Evolutionary conservation across 2,113 vertebrate genomes (phyloP), one percentile per base, ranked within the genome.

Genomic region (Xiphias gladius): DNA sequence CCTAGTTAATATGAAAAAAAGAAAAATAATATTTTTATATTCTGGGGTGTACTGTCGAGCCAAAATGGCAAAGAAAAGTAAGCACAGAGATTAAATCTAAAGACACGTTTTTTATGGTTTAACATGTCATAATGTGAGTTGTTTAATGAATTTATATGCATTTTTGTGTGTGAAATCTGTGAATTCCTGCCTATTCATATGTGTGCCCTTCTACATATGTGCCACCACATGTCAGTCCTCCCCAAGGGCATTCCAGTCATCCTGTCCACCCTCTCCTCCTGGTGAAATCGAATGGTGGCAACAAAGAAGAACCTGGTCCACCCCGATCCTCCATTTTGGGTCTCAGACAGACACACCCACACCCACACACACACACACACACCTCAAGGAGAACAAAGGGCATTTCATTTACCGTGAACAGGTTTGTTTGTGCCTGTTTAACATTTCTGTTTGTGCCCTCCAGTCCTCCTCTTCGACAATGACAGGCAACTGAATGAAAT

Each of bases 281-380:
- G 30, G 16, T 82, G 66, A 87, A 83, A 88, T 86, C 65, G 69
- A 72, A 70, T 50, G 39, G 63, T 68, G 69, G 59, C 43, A 83
- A 92, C 88, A 92, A 89, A 89, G 74, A 73, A 81, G 86, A 87
- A 81, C 63, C 79, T 52, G 48, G 64, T 54, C 77, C 46, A 70
- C 73, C 62, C 76, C 79, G 84, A 54, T 46, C 37, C 28, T 52
- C 24, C 69, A 32, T 63, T 65, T 68, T 82, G 39, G 37, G 22
- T 16, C 50, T 63, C 13, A 58, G n/a, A 76, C 54, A 76, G 6
- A 3, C 32, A 3, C 32, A 3, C 32, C 32, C 72, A 69, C 22
- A 73, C 66, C 55, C 5, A 59, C 11, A 58, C 30, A 68, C 54
- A 77, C 8, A 41, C 30, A 76, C 55, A 80, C 71, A 74, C 57